Evolutionary conservation across 1,140 invertebrate genomes (phyloP), one percentile per base, ranked within the genome.

Genomic region (Archegozetes longisetosus): DNA sequence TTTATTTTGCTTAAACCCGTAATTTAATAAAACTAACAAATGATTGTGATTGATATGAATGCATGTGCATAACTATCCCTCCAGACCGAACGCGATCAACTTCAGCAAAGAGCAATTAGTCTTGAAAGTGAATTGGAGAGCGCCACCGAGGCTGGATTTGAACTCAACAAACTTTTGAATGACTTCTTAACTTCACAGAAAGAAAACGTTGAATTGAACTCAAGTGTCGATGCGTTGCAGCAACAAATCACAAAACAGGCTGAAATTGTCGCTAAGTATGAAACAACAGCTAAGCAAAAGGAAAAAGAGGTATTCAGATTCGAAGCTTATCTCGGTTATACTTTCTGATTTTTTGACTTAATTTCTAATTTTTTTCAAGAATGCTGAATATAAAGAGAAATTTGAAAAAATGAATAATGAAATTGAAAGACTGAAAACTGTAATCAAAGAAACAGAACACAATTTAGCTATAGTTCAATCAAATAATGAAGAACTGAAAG

Each of bases 391-490:
- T 2, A 58, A 28, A 32, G 48, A 50, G 13, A 12, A 50, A 27
- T 12, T 27, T 12, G 25, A 50, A 47, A 27, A 49, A 53, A 22
- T 58, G 23, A 32, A 9, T 24, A 23, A 50, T 27, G 57, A 58
- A 6, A 32, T 25, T 1, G 48, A 58, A 25, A 51, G n/a, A 13
- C 47, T 58, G 1, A 26, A 51, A 13, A 47, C 28, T 20, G 27
- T 12, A 25, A 13, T 50, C 17, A 58, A 58, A 25, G 57, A 58
- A 17, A 20, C 47, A 29, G 57, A 58, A 53, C 17, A 58, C 1
- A 20, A 53, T 4, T 58, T 3, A 23, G 22, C 2, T 4, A 29
- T 58, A 14, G 48, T 51, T 26, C 57, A 50, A 29, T 28, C 47
- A n/a, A 47, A 58, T 20, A 58, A 50, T 20, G 2, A 6, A 28